Percentiles rank a stretch among this genome's conserved stretches.
Conservation (phyloP, 1,140 invertebrate species). For the Caerostris extrusa region DNA sequence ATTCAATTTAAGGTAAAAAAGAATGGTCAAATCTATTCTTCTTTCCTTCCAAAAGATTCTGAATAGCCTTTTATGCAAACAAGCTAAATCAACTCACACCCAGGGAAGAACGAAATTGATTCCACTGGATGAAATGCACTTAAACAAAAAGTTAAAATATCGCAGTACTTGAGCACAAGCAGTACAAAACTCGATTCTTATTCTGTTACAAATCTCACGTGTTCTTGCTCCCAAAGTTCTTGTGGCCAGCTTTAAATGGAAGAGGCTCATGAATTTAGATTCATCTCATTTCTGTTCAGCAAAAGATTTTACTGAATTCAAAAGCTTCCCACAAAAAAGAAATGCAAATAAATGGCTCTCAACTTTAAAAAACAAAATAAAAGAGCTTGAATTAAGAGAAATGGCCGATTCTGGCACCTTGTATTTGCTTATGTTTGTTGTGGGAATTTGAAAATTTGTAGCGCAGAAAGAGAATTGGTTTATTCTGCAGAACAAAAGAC, state of each 20-base stretch:
- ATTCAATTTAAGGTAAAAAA: background rate
- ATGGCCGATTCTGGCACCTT: too few relatives aligned
- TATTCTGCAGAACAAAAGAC: too few relatives aligned
- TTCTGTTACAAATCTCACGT: background rate
- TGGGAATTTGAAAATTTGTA: too few relatives aligned
- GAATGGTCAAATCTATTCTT: background rate
- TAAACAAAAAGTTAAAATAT: background rate
- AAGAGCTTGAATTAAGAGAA: background rate
- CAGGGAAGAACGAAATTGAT: background rate
- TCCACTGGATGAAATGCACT: background rate
- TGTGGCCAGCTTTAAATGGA: background rate
- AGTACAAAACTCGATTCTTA: background rate
- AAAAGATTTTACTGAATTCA: background rate
- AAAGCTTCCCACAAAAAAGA: background rate
- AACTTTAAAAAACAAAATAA: background rate
- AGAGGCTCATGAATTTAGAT: background rate
- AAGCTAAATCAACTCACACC: background rate
- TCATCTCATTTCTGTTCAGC: background rate
- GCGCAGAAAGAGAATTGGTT: too few relatives aligned
- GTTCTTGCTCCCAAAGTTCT: background rate
- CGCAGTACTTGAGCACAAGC: background rate
- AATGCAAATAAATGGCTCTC: background rate
- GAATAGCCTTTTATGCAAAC: constrained; percentile 17
- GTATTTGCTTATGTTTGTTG: too few relatives aligned
- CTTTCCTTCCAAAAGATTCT: background rate